Conservation (phyloP, 2,797 vertebrate species). For the Microctenopoma steveboyesi region DNA sequence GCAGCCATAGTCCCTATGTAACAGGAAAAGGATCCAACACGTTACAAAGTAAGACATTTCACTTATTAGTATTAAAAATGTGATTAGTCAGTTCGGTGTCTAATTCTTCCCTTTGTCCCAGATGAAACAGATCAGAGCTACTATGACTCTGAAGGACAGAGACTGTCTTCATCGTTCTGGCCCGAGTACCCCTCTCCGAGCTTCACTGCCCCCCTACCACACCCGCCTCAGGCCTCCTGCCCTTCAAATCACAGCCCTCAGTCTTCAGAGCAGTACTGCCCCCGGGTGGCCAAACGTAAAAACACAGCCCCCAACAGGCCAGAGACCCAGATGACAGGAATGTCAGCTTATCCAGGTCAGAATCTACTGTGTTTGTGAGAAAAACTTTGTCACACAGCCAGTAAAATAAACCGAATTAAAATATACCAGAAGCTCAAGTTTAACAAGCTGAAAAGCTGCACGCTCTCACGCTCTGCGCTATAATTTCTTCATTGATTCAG, state of each 20-base stretch:
- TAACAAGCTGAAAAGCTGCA: too few species aligned
- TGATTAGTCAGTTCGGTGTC: not conserved
- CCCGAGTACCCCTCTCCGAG: conserved; percentile 72
- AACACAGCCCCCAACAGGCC: conserved; percentile 65
- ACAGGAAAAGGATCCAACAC: conserved; percentile 52
- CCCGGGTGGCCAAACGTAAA: conserved; percentile 83
- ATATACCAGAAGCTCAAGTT: too few species aligned
- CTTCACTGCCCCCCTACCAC: conserved; percentile 58
- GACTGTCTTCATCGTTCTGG: conserved; percentile 76
- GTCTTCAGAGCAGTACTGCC: conserved; percentile 79
- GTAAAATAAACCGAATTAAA: too few species aligned
- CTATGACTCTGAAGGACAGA: conserved; percentile 74
- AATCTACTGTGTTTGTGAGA: not conserved
- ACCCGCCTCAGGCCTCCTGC: conserved; percentile 57
- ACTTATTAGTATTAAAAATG: not conserved
- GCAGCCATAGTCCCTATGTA: conserved; percentile 72
- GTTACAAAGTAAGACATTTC: conserved; percentile 52
- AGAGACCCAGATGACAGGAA: conserved; percentile 73
- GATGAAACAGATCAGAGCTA: conserved; percentile 75
- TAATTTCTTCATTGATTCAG: conserved; percentile 52
- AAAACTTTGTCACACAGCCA: too few species aligned
- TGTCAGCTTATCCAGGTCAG: conserved; percentile 85
- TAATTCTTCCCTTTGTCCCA: conserved; percentile 43
- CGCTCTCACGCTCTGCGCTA: too few species aligned
- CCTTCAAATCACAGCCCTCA: conserved; percentile 51